Conservation (phyloP, 2,888 invertebrate genomes). For the Corbicula japonica region DNA sequence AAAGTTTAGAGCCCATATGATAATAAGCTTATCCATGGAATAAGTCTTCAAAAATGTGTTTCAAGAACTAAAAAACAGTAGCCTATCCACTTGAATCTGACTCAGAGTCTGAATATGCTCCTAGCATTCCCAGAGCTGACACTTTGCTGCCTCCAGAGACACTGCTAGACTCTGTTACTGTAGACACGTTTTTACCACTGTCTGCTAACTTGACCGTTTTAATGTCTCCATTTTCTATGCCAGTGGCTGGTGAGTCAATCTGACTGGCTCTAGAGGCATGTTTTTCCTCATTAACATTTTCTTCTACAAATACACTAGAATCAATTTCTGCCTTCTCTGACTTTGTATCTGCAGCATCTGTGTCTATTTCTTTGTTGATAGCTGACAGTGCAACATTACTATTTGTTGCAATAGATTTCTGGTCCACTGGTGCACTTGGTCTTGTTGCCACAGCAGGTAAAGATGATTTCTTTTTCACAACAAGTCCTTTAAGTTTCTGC, state of each 20-base stretch:
- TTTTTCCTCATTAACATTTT: neutral
- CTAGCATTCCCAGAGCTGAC: constrained; percentile 69
- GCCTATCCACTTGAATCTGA: constrained; percentile 47
- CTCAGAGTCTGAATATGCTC: constrained; percentile 74
- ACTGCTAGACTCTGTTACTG: too few relatives aligned
- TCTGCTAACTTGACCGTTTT: neutral
- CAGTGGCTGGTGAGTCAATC: neutral
- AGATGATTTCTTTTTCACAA: constrained; percentile 71
- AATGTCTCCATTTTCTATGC: neutral
- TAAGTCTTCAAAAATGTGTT: too few relatives aligned
- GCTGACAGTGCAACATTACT: neutral
- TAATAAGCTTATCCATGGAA: too few relatives aligned
- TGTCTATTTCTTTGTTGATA: neutral
- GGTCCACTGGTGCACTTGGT: neutral
- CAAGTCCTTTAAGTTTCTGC: constrained; percentile 71
- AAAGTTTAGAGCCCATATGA: too few relatives aligned
- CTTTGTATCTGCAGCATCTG: neutral
- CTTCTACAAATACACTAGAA: neutral
- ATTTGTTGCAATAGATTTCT: neutral
- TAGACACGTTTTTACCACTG: neutral
- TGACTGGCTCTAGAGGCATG: neutral
- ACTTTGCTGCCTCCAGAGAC: neutral
- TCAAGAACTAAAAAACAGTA: too few relatives aligned
- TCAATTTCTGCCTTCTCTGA: too few relatives aligned
- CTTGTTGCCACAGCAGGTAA: too few relatives aligned